Evolutionary conservation across 1,140 invertebrate genomes (phyloP).

Genomic region (Spodoptera frugiperda): DNA sequence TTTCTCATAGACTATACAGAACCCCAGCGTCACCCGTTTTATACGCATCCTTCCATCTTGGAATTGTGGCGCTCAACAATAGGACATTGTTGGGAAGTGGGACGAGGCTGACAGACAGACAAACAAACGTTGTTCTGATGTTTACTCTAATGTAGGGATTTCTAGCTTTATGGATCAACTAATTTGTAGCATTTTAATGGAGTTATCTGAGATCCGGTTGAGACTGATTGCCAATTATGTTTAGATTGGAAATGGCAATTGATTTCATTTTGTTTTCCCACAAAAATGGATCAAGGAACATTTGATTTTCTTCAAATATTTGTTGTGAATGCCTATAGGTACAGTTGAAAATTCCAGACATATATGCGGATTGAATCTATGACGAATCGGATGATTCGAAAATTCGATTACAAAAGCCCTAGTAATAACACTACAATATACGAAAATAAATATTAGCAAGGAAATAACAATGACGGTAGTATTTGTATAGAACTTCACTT

Average conservation of each 20-base stretch:
- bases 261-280: too few relatives aligned
- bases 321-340: too few relatives aligned
- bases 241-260: too few relatives aligned
- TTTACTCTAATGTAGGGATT: constrained; percentile 20
- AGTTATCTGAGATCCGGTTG: neutral
- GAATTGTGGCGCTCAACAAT: constrained; percentile 12
- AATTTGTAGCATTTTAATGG: neutral
- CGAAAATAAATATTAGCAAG: constrained; percentile 2
- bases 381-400: too few relatives aligned
- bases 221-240: neutral
- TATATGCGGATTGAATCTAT: too few relatives aligned
- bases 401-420: too few relatives aligned
- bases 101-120: constrained; percentile 8
- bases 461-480: neutral
- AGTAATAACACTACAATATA: neutral
- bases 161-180: constrained; percentile 19
- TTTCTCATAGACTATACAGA: neutral
- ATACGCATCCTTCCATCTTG: neutral
- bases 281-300: too few relatives aligned
- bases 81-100: constrained; percentile 19
- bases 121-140: constrained; percentile 12
- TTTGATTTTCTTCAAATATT: too few relatives aligned
- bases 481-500: neutral
- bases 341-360: too few relatives aligned
- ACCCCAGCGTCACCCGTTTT: neutral